Conservation (phyloP, 2,888 invertebrate genomes). For the Latrodectus elegans region DNA sequence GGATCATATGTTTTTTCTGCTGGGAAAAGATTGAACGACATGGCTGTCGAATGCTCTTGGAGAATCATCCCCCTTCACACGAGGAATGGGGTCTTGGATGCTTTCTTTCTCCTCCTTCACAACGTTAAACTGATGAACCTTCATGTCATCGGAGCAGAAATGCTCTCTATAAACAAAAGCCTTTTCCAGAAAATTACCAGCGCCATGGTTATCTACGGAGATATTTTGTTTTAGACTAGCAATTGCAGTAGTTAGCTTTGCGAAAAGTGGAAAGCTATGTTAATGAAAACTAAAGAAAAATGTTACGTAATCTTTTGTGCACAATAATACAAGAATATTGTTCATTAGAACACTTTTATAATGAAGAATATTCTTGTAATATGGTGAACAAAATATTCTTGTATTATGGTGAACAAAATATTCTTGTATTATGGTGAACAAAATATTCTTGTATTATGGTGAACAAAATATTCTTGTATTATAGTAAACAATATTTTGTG, state of each 20-base stretch:
- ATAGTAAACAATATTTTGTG: no score
- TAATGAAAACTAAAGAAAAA: no score
- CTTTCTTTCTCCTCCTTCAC: neutral
- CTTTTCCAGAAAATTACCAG: neutral
- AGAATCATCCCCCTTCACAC: neutral
- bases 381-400: no score
- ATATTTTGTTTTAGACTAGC: constrained; percentile 2
- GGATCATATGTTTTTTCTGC: constrained; percentile 4
- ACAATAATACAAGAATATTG: no score
- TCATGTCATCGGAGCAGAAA: neutral
- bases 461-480: no score
- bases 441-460: no score
- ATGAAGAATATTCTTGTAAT: no score
- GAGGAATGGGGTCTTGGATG: neutral
- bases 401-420: no score
- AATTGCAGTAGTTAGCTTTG: neutral
- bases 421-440: no score
- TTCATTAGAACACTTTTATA: no score
- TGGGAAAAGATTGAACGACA: constrained; percentile 3
- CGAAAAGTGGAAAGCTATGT: no score
- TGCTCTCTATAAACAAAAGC: constrained; percentile 11
- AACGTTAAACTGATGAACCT: neutral
- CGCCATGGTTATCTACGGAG: constrained; percentile 5
- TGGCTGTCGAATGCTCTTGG: neutral
- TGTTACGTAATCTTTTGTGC: no score